Evolutionary conservation across 2,888 invertebrate genomes (phyloP).

Genomic region (Schizaphis graminum): DNA sequence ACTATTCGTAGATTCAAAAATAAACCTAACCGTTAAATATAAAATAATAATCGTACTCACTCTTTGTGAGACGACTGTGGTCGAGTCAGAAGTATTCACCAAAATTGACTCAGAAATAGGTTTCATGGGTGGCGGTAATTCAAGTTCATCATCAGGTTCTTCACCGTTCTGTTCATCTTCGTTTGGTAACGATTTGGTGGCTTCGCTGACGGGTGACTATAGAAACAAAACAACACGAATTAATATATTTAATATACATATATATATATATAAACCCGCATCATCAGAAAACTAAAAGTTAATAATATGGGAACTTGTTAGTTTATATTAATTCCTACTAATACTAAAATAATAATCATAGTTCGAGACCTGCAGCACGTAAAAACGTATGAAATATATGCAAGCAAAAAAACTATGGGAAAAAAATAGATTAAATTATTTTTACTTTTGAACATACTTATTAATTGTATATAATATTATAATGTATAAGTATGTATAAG

Average conservation of each 20-base stretch:
- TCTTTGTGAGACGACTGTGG: constrained; percentile 73
- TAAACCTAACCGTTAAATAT: neutral
- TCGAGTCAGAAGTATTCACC: constrained; percentile 72
- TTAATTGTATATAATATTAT: no score
- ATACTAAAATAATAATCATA: neutral
- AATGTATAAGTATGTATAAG: neutral
- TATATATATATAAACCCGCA: neutral
- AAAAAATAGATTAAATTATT: no score
- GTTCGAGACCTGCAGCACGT: neutral
- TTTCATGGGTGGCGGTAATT: constrained; percentile 96
- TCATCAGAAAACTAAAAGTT: neutral
- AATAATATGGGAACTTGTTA: neutral
- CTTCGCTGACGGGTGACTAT: constrained; percentile 71
- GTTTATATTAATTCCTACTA: neutral
- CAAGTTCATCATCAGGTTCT: constrained; percentile 83
- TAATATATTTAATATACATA: neutral
- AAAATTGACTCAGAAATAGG: constrained; percentile 84
- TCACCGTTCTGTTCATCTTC: constrained; percentile 73
- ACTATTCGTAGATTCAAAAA: neutral
- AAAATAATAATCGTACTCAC: constrained; percentile 71
- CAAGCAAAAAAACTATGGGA: neutral
- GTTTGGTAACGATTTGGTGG: constrained; percentile 72
- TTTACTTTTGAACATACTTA: no score
- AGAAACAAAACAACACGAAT: constrained; percentile 66
- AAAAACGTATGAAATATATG: neutral